Conservation (phyloP, 2,113 vertebrate species). For the Raja brachyura region DNA sequence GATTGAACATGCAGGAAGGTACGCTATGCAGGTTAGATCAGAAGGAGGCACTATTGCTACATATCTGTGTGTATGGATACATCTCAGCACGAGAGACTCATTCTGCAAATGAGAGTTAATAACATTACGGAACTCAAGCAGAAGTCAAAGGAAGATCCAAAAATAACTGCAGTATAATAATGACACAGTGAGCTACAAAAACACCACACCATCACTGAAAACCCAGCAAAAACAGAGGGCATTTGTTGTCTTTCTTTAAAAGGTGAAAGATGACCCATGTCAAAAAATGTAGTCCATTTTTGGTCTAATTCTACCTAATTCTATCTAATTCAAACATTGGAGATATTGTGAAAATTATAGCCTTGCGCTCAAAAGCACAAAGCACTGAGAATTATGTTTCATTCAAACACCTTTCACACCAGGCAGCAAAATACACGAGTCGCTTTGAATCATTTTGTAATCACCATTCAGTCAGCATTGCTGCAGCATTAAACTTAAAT, state of each 20-base stretch:
- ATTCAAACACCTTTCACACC: not conserved
- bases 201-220: not conserved
- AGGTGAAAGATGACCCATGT: not conserved
- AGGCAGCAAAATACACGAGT: not conserved
- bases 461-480: not conserved
- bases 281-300: not conserved
- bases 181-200: not conserved
- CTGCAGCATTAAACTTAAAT: not conserved
- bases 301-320: too few relatives aligned
- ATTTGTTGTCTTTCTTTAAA: not conserved
- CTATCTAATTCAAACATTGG: not conserved
- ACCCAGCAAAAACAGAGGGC: not conserved
- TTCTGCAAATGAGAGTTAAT: not conserved
- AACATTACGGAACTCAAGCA: not conserved
- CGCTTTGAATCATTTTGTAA: not conserved
- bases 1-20: not conserved
- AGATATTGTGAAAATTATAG: not conserved
- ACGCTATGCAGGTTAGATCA: not conserved
- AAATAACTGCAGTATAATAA: not conserved
- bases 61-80: not conserved
- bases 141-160: not conserved
- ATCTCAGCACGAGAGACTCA: not conserved
- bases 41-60: not conserved
- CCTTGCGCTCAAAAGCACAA: conserved; percentile 1
- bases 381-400: not conserved